Percentiles rank a stretch among this genome's conserved stretches.
phyloP scores from a whole-genome alignment of 1,140 invertebrate species.

The Papilio aristodemus region DNA sequence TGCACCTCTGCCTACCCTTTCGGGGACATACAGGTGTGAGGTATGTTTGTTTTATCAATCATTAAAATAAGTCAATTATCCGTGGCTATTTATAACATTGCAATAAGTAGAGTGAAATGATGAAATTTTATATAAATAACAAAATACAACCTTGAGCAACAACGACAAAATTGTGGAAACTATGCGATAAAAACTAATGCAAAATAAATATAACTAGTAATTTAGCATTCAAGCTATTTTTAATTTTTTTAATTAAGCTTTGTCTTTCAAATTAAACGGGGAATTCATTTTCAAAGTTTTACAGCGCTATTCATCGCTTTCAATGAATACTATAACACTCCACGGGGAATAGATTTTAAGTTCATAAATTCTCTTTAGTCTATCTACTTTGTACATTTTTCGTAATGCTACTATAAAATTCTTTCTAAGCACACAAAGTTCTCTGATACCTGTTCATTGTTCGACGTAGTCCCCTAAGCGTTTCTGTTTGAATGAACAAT shows the following conservation, averaged over 20 bases:
- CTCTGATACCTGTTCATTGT: neutral
- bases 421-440: neutral
- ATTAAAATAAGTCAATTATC: too few species aligned
- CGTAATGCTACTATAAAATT: slow-evolving; percentile 2
- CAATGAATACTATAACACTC: neutral
- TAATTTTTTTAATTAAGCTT: neutral
- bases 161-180: too few species aligned
- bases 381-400: neutral
- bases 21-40: too few species aligned
- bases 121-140: too few species aligned
- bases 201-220: too few species aligned
- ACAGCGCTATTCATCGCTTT: slow-evolving; percentile 2
- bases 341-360: neutral
- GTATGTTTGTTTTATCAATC: too few species aligned
- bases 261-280: neutral
- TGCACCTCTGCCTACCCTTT: too few species aligned
- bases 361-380: slow-evolving; percentile 6
- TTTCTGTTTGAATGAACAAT: slow-evolving; percentile 13
- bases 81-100: too few species aligned
- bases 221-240: too few species aligned
- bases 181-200: too few species aligned
- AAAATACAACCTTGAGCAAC: too few species aligned
- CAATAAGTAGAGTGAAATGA: too few species aligned
- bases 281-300: neutral
- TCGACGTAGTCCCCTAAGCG: slow-evolving; percentile 6